A percentile compares a stretch with the other conserved stretches of the same genome.
Evolutionary conservation across 2,797 vertebrate species (phyloP).

Genomic region (Salarias fasciatus): DNA sequence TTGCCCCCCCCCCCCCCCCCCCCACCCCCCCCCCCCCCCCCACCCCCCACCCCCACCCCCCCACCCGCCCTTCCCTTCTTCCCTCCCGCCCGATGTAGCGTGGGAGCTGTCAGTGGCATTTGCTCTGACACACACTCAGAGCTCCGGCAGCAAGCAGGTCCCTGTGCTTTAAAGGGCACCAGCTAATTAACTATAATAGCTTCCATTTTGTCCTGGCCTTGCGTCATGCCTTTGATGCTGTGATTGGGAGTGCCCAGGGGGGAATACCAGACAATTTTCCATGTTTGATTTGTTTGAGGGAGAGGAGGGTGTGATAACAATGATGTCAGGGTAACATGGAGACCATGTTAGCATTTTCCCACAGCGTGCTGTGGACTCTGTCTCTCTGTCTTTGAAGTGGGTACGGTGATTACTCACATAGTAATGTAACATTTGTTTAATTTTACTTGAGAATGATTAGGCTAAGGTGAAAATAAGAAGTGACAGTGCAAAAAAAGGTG

Average conservation of each 20-base stretch:
- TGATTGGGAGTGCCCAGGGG: slow-evolving; percentile 71
- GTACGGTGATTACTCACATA: slow-evolving; percentile 29
- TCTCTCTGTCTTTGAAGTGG: slow-evolving; percentile 31
- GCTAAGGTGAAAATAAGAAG: slow-evolving; percentile 1
- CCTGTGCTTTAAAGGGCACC: slow-evolving; percentile 69
- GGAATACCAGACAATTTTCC: slow-evolving; percentile 73
- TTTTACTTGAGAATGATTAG: neutral
- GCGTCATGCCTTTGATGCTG: slow-evolving; percentile 74
- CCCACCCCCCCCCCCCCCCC: neutral
- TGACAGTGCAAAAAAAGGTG: neutral
- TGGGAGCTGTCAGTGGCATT: slow-evolving; percentile 74
- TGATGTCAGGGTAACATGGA: slow-evolving; percentile 62
- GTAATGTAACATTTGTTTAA: slow-evolving; percentile 13
- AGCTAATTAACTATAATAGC: slow-evolving; percentile 81
- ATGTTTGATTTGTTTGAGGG: slow-evolving; percentile 67
- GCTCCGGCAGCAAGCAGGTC: slow-evolving; percentile 71
- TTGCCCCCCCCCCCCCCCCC: slow-evolving; percentile 19
- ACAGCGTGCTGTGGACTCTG: slow-evolving; percentile 42
- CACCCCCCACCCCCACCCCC: slow-evolving; percentile 1
- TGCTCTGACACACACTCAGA: slow-evolving; percentile 66
- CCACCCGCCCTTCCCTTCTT: neutral
- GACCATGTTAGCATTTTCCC: slow-evolving; percentile 54
- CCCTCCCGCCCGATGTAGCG: slow-evolving; percentile 45
- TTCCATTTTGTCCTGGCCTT: slow-evolving; percentile 80
- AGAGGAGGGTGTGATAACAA: slow-evolving; percentile 57